These are phyloP conservation scores for Porites divaricata DNA, from an alignment of 92 coral and sea anemone species.

Conservation along the genomic window DNA sequence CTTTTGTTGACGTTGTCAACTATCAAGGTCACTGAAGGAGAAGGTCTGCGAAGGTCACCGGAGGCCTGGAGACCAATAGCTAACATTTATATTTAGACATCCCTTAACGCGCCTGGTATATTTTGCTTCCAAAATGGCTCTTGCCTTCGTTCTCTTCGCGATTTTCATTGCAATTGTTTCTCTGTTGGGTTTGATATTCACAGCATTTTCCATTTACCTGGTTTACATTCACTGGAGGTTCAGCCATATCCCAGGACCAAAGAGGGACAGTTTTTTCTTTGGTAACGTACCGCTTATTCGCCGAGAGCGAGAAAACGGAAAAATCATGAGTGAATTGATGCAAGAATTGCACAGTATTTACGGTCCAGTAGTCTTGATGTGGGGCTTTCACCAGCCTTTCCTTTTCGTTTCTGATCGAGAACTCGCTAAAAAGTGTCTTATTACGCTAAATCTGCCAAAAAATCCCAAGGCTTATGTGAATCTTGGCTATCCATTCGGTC, in stretches of 20 bases:
- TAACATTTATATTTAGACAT: no score
- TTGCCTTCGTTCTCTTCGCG: neutral
- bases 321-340: neutral
- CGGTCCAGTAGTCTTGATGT: conserved; percentile 55
- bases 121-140: conserved; percentile 24
- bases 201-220: conserved; percentile 26
- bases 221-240: conserved; percentile 38
- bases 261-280: conserved; percentile 47
- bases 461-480: conserved; percentile 32
- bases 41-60: no score
- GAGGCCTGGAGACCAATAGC: no score
- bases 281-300: conserved; percentile 30
- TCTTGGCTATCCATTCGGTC: conserved; percentile 68
- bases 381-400: conserved; percentile 56
- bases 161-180: conserved; percentile 1
- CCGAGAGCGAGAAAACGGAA: conserved; percentile 21
- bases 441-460: conserved; percentile 70
- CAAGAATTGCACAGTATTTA: conserved; percentile 3
- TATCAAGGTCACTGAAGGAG: no score
- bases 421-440: conserved; percentile 46
- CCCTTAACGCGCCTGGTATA: neutral
- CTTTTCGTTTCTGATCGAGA: conserved; percentile 65
- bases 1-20: no score
- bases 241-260: conserved; percentile 53
- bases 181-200: neutral